phyloP scores from a whole-genome alignment of 1,140 invertebrate genomes.

The Zaprionus ghesquierei region DNA sequence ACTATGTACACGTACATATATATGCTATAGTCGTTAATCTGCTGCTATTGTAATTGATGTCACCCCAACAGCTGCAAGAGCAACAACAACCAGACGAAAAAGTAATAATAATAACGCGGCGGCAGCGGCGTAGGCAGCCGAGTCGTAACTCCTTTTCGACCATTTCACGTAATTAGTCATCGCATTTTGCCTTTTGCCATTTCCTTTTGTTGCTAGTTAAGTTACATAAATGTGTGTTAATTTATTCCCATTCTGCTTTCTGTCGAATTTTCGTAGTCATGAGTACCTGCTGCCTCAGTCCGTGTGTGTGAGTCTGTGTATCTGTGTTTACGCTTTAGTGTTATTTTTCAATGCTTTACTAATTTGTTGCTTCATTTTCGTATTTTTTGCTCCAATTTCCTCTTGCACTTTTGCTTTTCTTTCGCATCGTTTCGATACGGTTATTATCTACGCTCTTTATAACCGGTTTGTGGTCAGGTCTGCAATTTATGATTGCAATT shows the following conservation, averaged over 20 bases:
- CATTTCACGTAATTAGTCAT: slow-evolving; percentile 65
- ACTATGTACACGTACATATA: neutral
- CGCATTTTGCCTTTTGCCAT: slow-evolving; percentile 19
- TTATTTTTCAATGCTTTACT: slow-evolving; percentile 49
- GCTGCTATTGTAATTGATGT: slow-evolving; percentile 9
- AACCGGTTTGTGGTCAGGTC: slow-evolving; percentile 12
- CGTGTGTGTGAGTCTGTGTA: neutral
- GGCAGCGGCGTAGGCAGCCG: neutral
- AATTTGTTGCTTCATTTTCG: slow-evolving; percentile 62
- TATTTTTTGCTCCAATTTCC: slow-evolving; percentile 32
- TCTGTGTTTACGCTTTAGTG: slow-evolving; percentile 23
- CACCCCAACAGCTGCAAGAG: slow-evolving; percentile 4
- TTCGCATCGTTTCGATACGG: slow-evolving; percentile 4
- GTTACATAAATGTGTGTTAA: slow-evolving; percentile 81
- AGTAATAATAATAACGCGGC: neutral
- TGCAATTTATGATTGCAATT: slow-evolving; percentile 8
- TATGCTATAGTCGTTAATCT: slow-evolving; percentile 1
- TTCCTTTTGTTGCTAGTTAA: slow-evolving; percentile 28
- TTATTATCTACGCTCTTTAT: neutral
- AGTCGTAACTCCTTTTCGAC: slow-evolving; percentile 15
- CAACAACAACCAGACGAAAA: neutral
- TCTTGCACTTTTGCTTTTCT: slow-evolving; percentile 20
- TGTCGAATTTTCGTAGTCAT: slow-evolving; percentile 54
- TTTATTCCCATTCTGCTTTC: slow-evolving; percentile 61
- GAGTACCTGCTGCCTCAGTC: neutral